Conservation (phyloP, 2,113 vertebrate genomes). For the Otocyon megalotis region DNA sequence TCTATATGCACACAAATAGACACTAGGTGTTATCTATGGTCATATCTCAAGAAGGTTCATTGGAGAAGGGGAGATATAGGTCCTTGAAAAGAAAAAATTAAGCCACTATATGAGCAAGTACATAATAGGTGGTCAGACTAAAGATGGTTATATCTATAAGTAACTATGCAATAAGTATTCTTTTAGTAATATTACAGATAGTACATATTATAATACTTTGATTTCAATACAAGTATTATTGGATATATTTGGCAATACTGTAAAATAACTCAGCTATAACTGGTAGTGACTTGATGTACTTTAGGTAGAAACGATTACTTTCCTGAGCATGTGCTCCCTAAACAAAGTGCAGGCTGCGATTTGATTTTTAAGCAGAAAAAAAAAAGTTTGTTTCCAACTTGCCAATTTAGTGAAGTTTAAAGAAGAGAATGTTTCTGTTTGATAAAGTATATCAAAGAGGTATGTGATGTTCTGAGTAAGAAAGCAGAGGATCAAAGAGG, state of each 20-base stretch:
- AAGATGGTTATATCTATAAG: not conserved
- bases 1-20: not conserved
- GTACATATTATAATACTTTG: not conserved
- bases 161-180: not conserved
- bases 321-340: not conserved
- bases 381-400: conserved; percentile 32
- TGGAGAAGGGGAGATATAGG: not conserved
- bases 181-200: not conserved
- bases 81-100: not conserved
- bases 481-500: not conserved
- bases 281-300: not conserved
- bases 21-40: not conserved
- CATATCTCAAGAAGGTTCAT: not conserved
- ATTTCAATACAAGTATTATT: not conserved
- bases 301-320: conserved; percentile 38
- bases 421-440: conserved; percentile 47
- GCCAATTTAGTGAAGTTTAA: conserved; percentile 17
- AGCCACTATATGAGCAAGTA: not conserved
- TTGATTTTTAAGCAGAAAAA: conserved; percentile 47
- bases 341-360: not conserved
- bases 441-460: conserved; percentile 11
- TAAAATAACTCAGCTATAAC: not conserved
- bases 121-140: not conserved
- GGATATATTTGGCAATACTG: not conserved
- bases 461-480: not conserved